Conservation (phyloP, 2,888 invertebrate genomes). For the Tolmerus cingulatus region DNA sequence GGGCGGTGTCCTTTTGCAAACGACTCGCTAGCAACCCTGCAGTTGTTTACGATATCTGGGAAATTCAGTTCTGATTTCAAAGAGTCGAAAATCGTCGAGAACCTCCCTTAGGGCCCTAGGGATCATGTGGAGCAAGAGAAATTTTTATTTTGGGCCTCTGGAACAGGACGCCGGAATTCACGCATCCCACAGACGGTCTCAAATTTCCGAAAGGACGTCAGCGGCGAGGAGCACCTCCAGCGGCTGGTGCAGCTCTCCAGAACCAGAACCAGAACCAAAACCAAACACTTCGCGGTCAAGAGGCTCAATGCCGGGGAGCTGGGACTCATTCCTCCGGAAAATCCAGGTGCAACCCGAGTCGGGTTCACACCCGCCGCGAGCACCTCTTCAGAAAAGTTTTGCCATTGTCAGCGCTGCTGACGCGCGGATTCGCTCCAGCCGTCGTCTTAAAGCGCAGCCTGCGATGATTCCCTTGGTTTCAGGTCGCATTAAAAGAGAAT, state of each 20-base stretch:
- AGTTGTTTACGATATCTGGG: background rate
- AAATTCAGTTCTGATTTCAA: conserved; percentile 3
- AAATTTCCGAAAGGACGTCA: background rate
- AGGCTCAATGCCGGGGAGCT: background rate
- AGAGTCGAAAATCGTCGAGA: background rate
- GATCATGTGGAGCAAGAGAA: background rate
- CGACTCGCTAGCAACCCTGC: background rate
- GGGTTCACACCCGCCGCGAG: background rate
- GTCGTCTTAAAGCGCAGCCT: background rate
- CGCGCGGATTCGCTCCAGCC: background rate
- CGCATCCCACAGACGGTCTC: background rate
- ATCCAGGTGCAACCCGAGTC: background rate
- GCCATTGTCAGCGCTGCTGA: conserved; percentile 7
- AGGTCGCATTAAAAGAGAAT: background rate
- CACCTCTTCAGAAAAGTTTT: background rate
- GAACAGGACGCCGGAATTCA: background rate
- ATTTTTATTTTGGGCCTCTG: background rate
- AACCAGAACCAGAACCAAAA: background rate
- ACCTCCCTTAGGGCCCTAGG: background rate
- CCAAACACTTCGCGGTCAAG: background rate
- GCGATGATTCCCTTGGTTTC: background rate
- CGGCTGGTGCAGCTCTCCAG: background rate
- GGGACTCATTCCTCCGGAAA: background rate
- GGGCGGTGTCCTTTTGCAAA: conserved; percentile 6
- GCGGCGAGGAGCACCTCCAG: background rate